Evolutionary conservation across 53 echinoderm and acorn worm species (phyloP), one percentile per base, ranked within the genome.

Genomic region (Crossaster papposus): DNA sequence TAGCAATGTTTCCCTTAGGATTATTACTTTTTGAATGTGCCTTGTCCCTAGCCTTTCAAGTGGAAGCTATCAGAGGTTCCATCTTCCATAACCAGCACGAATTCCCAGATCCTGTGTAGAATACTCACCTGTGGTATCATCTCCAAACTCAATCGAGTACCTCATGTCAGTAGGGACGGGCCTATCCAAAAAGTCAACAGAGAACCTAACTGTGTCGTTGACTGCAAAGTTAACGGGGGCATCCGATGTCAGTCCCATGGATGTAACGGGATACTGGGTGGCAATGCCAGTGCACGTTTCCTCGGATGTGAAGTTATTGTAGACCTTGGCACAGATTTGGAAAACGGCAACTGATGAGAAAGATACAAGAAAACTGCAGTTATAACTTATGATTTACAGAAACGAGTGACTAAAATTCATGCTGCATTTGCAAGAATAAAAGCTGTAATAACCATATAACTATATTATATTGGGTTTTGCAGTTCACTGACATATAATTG

Each of bases 141-240:
- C 94, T 83, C 94, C 94, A 71, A 82, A 94, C 1, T 31, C 51
- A 58, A 94, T 10, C 65, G 71, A 64, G 63, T 91, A 89, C 18
- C 35, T 83, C 68, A 89, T 44, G 17, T 53, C 14, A 65, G 83
- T 68, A 24, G 94, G 94, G 22, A 83, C 50, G 20, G 68, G 64
- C 29, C 65, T 20, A 83, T 78, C 83, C 78, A 71, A 54, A 44
- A 94, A 68, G 50, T 62, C 20, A 72, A 79, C 30, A 36, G 70
- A 78, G 54, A 93, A 26, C 17, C 64, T 62, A 63, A 91, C 83
- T 0, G 51, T 38, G 4, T 26, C 31, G 30, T 63, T 53, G 5
- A 33, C 83, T 24, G 74, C 79, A 71, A 35, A 93, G 33, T 70
- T 62, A 24, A 88, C 15, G 4, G 91, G 91, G 79, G 88, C 68